Conservation (phyloP, 2,888 invertebrate genomes). For the Tetanocera ferruginea region DNA sequence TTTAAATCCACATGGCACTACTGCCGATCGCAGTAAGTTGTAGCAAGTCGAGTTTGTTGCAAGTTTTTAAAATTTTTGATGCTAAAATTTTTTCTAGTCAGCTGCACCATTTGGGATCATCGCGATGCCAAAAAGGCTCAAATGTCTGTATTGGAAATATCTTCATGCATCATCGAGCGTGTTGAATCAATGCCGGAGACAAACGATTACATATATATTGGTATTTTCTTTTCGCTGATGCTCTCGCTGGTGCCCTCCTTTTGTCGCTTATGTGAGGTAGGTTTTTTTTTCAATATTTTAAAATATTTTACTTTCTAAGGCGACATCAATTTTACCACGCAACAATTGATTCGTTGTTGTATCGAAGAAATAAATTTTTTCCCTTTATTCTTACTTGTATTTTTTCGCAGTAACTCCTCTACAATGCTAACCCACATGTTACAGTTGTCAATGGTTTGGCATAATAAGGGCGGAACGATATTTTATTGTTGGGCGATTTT, state of each 20-base stretch:
- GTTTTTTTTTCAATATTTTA: conserved; percentile 31
- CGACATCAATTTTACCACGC: too few relatives aligned
- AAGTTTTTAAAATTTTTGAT: background rate
- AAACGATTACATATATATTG: conserved; percentile 83
- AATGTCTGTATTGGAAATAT: conserved; percentile 93
- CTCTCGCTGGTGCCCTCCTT: conserved; percentile 76
- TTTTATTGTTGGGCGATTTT: too few relatives aligned
- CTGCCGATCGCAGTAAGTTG: conserved; percentile 78
- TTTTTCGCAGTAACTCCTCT: too few relatives aligned
- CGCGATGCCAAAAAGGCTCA: conserved; percentile 93
- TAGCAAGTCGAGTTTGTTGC: background rate
- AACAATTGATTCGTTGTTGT: too few relatives aligned
- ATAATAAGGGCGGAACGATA: too few relatives aligned
- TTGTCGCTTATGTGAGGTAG: conserved; percentile 67
- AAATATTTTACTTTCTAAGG: too few relatives aligned
- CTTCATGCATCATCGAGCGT: conserved; percentile 91
- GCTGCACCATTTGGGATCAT: conserved; percentile 95
- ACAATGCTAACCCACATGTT: too few relatives aligned
- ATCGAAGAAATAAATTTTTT: too few relatives aligned
- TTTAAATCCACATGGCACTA: conserved; percentile 79
- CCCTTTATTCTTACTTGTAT: too few relatives aligned
- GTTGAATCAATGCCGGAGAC: conserved; percentile 87
- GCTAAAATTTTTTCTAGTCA: conserved; percentile 75
- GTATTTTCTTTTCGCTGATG: conserved; percentile 74
- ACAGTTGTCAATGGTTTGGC: too few relatives aligned